Conservation (phyloP, 2,797 vertebrate species). For the Pelobates cultripes region DNA sequence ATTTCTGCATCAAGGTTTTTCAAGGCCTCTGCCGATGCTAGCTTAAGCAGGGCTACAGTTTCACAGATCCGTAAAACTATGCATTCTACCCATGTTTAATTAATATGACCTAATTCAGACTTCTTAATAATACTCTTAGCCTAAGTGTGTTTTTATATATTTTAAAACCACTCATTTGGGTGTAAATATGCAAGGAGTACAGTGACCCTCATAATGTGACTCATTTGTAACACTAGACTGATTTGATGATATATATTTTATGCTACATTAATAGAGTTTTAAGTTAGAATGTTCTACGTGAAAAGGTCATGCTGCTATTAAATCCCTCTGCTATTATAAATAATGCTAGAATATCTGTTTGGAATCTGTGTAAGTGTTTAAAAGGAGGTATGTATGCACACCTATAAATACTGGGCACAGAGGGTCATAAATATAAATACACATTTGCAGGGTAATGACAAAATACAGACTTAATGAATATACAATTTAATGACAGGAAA, state of each 20-base stretch:
- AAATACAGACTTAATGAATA: background rate
- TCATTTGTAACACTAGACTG: conserved; percentile 15
- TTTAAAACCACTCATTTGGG: conserved; percentile 31
- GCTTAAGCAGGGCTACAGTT: conserved; percentile 7
- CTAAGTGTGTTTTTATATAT: conserved; percentile 27
- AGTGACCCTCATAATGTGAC: conserved; percentile 27
- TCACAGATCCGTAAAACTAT: conserved; percentile 1
- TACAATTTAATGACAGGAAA: background rate
- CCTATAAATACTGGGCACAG: background rate
- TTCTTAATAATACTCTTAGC: conserved; percentile 29
- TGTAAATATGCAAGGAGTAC: conserved; percentile 23
- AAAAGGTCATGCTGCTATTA: background rate
- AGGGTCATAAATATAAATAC: conserved; percentile 3
- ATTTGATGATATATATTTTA: conserved; percentile 9
- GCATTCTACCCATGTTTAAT: conserved; percentile 23
- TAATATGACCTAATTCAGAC: conserved; percentile 40
- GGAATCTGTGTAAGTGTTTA: background rate
- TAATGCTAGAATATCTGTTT: background rate
- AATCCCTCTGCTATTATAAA: background rate
- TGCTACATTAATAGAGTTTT: conserved; percentile 12
- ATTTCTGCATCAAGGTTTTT: conserved; percentile 8
- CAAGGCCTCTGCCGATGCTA: background rate
- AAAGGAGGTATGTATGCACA: background rate
- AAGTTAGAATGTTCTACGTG: background rate
- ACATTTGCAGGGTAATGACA: background rate